These are phyloP conservation scores for Petroica traversi DNA, from an alignment of 2,113 vertebrate genomes.

Conservation along the genomic window DNA sequence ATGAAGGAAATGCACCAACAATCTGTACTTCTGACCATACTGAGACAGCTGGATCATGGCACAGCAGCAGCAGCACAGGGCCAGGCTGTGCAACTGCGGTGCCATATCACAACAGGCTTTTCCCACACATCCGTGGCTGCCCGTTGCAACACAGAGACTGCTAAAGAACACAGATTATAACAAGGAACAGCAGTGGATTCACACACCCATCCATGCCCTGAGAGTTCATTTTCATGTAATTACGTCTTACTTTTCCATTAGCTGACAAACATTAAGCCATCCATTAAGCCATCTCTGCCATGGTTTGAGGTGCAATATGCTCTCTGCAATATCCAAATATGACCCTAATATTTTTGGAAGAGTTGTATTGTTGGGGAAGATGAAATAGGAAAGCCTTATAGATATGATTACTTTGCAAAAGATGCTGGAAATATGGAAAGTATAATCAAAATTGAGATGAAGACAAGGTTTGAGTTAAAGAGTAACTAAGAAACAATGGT, in stretches of 20 bases:
- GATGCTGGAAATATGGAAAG: too few relatives aligned
- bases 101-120: fast-evolving
- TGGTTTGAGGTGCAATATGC: not conserved
- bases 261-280: not conserved
- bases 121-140: not conserved
- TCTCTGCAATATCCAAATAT: not conserved
- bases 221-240: constrained; percentile 1
- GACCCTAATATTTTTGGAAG: not conserved
- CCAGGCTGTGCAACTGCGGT: fast-evolving
- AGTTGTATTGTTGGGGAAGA: too few relatives aligned
- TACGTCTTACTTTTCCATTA: not conserved
- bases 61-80: not conserved
- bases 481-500: too few relatives aligned
- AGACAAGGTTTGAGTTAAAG: too few relatives aligned
- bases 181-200: not conserved
- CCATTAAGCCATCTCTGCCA: not conserved
- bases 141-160: not conserved
- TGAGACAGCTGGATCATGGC: not conserved
- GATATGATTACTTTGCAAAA: too few relatives aligned
- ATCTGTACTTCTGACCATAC: not conserved
- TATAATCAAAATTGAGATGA: too few relatives aligned
- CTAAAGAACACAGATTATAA: not conserved
- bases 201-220: not conserved
- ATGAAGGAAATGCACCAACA: not conserved
- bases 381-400: too few relatives aligned